A percentile compares a stretch with the other conserved stretches of the same genome.
Conservation (phyloP, 2,888 invertebrate genomes). For the Deladenus siricidicola region DNA sequence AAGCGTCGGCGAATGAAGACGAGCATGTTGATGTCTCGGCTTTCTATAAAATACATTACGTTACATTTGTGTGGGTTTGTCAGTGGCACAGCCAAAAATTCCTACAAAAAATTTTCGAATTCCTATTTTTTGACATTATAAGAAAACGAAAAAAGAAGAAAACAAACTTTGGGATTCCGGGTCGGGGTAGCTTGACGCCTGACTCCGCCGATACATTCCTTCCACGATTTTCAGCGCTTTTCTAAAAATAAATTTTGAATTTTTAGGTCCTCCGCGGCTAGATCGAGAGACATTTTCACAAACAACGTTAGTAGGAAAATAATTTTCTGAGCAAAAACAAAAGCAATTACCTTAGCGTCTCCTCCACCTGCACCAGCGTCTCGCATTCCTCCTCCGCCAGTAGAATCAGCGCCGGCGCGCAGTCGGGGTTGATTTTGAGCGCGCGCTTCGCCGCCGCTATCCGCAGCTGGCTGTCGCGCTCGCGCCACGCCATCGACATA, state of each 20-base stretch:
- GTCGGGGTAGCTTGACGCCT: conserved; percentile 21
- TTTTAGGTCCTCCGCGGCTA: too few relatives aligned
- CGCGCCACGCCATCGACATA: conserved; percentile 79
- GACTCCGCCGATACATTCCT: conserved; percentile 68
- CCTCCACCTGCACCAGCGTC: conserved; percentile 68
- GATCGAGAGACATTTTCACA: too few relatives aligned
- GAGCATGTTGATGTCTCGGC: conserved; percentile 82
- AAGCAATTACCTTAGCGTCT: conserved; percentile 32
- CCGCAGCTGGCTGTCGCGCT: conserved; percentile 78
- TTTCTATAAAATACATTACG: conserved; percentile 54
- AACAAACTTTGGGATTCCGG: conserved; percentile 18
- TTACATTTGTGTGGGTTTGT: too few relatives aligned
- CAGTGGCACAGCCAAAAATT: too few relatives aligned
- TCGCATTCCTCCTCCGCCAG: conserved; percentile 92
- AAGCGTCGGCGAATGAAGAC: conserved; percentile 82
- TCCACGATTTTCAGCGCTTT: conserved; percentile 78
- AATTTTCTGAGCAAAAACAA: too few relatives aligned
- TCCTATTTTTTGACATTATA: too few relatives aligned
- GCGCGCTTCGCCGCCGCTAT: conserved; percentile 85
- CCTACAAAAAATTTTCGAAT: too few relatives aligned
- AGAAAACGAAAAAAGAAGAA: too few relatives aligned
- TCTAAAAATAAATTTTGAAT: too few relatives aligned
- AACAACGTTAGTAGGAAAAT: too few relatives aligned
- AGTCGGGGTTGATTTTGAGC: conserved; percentile 62
- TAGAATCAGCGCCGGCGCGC: conserved; percentile 85